Percentiles rank a stretch among this genome's conserved stretches.
Conservation (phyloP, 2,797 vertebrate genomes). For the Gephyroberyx darwinii region DNA sequence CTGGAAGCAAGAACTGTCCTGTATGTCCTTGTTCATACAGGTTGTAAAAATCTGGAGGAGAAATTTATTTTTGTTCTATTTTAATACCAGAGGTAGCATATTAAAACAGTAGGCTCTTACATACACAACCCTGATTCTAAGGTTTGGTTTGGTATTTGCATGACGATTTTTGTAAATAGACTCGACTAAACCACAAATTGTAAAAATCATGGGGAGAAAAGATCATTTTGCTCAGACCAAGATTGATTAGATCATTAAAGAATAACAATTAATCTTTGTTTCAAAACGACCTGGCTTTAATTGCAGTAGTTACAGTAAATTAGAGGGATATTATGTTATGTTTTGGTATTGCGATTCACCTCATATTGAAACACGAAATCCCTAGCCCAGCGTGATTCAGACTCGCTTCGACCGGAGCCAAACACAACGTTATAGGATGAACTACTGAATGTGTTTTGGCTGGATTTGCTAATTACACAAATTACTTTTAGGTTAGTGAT, state of each 20-base stretch:
- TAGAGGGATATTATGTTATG: conserved; percentile 43
- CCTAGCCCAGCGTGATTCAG: conserved; percentile 30
- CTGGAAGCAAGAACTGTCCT: background rate
- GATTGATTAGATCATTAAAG: conserved; percentile 61
- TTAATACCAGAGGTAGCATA: conserved; percentile 5
- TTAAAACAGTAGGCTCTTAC: conserved; percentile 1
- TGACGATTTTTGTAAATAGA: conserved; percentile 17
- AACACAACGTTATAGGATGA: conserved; percentile 37
- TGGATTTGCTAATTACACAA: background rate
- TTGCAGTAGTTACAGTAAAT: conserved; percentile 53
- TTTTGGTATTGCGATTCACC: conserved; percentile 38
- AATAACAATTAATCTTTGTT: conserved; percentile 42
- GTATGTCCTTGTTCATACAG: conserved; percentile 13
- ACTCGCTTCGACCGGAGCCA: conserved; percentile 26
- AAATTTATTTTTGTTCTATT: conserved; percentile 15
- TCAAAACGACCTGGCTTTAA: conserved; percentile 34
- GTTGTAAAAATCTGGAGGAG: conserved; percentile 2
- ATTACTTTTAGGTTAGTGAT: background rate
- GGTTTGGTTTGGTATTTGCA: conserved; percentile 19
- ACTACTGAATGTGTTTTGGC: background rate
- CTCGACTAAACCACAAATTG: background rate
- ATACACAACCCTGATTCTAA: conserved; percentile 20
- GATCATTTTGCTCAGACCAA: conserved; percentile 33
- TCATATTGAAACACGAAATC: conserved; percentile 34
- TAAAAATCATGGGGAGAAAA: conserved; percentile 40